Base-by-base conservation (phyloP, 2,888 invertebrate species). In the Morinoia aosen region DNA sequence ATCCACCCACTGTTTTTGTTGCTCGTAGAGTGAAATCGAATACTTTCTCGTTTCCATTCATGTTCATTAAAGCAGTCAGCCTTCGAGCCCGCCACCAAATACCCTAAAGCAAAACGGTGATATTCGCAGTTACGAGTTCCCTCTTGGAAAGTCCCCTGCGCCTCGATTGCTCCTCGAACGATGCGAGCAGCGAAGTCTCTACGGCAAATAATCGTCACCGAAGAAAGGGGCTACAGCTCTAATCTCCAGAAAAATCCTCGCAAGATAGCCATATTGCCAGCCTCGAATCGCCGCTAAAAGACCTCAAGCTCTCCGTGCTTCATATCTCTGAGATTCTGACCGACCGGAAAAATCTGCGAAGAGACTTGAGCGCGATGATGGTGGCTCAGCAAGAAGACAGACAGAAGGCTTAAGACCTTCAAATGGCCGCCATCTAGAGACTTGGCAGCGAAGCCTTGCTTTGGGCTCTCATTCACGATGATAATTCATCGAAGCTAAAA, bases 231-330 rank as follows among this genome's bases (percentile, higher is more conserved):
- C 93, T 93, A 57, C 56, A 93, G 93, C 57, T 93, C 93, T 93
- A 93, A 93, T 93, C 93, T 93, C 57, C 56, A 93, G 93, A 93
- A 93, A 57, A 93, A 93, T 93, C 57, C 56, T 12, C 57, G 93
- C n/a, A 56, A 33, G 93, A 57, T 39, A 93, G 93, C 93, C 56
- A 57, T 93, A 93, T 57, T 93, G 56, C 93, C 57, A 93, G 93
- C 93, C 57, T 7, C 57, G 40, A 39, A 90, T 90, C 48, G 90
- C 90, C 39, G 40, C 90, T 48, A 90, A 90, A 90, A 90, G 90
- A 90, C 48, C 40, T 40, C 90, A 90, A 90, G 90, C 39, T 90
- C 90, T 8, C 90, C 39, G 90, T 90, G 14, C 19, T 90, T 90
- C 90, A 90, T n/a, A n/a, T 90, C 90, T 90, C 40, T 19, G 40